phyloP scores from a whole-genome alignment of 1,140 invertebrate genomes.

The Bicyclus anynana region DNA sequence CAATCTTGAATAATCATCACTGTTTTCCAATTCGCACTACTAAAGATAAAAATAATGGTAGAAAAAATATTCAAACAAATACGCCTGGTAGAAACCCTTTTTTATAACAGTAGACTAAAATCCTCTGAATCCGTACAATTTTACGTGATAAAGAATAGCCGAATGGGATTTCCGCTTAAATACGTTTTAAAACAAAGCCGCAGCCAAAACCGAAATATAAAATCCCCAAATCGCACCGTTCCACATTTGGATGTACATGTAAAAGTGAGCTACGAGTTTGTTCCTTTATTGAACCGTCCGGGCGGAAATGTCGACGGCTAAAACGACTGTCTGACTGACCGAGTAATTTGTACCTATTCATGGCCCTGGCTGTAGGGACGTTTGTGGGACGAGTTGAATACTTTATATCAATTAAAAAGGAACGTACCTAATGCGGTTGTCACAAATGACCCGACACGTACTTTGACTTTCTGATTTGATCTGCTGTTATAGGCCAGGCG shows the following conservation, averaged over 20 bases:
- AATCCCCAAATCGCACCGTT: not conserved
- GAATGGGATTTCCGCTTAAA: not conserved
- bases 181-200: not conserved
- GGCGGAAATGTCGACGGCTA: slow-evolving; percentile 3
- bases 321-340: slow-evolving; percentile 6
- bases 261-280: not conserved
- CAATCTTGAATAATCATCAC: too few relatives aligned
- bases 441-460: not conserved
- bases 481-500: too few relatives aligned
- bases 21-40: too few relatives aligned
- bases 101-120: too few relatives aligned
- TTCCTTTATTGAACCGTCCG: not conserved
- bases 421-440: slow-evolving; percentile 10
- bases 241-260: not conserved
- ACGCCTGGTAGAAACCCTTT: too few relatives aligned
- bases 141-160: not conserved
- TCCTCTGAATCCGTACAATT: too few relatives aligned
- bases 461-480: not conserved
- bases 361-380: not conserved
- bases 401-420: slow-evolving; percentile 10
- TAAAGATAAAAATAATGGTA: too few relatives aligned
- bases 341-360: slow-evolving; percentile 9
- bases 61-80: too few relatives aligned
- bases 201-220: not conserved
- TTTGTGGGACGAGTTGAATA: slow-evolving; percentile 3